A percentile compares a stretch with the other conserved stretches of the same genome.
These are phyloP conservation scores for Epinotia ramella DNA, from an alignment of 2,888 invertebrate species.

Conservation along the genomic window DNA sequence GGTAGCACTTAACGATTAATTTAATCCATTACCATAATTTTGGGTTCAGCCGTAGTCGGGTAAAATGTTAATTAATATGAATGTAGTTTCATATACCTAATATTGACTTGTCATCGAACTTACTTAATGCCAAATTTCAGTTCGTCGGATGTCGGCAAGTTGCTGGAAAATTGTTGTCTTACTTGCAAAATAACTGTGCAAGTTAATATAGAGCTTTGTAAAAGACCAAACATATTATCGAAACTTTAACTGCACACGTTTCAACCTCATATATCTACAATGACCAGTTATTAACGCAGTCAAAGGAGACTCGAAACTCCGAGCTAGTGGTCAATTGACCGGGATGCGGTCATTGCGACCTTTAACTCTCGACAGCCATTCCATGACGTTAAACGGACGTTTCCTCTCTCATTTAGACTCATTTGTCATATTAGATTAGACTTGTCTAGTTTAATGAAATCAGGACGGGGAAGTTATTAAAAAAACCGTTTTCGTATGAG, in stretches of 20 bases:
- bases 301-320: conserved; percentile 1
- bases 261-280: background rate
- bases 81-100: too few species aligned
- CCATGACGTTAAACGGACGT: conserved; percentile 63
- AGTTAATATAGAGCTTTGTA: too few species aligned
- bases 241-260: too few species aligned
- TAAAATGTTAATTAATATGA: too few species aligned
- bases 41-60: too few species aligned
- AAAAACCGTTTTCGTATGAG: background rate
- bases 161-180: too few species aligned
- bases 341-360: conserved; percentile 52
- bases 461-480: conserved; percentile 27
- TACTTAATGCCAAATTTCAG: background rate
- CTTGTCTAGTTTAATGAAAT: conserved; percentile 40
- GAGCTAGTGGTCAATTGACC: conserved; percentile 36
- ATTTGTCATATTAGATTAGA: conserved; percentile 43
- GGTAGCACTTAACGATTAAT: too few species aligned
- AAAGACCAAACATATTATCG: too few species aligned
- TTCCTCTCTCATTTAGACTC: conserved; percentile 59
- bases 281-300: conserved; percentile 2
- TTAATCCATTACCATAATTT: too few species aligned
- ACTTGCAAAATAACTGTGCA: too few species aligned
- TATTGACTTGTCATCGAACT: background rate
- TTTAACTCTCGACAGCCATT: conserved; percentile 60
- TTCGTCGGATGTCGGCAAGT: background rate